Conservation (phyloP, 2,888 invertebrate species). For the Venustoraphidia nigricollis region DNA sequence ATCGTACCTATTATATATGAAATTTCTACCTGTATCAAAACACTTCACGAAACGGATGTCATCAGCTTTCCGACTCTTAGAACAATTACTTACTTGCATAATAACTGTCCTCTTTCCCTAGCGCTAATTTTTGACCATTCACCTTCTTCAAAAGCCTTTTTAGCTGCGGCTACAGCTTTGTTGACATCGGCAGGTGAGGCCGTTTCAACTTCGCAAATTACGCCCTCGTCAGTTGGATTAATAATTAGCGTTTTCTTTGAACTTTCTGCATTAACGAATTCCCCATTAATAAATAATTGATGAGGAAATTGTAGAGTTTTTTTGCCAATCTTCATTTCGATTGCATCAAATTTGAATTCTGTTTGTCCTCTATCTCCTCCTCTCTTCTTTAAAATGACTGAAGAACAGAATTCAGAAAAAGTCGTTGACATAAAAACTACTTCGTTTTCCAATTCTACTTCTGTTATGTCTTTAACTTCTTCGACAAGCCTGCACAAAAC, state of each 20-base stretch:
- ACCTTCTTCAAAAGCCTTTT: conserved; percentile 72
- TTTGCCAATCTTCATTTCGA: conserved; percentile 67
- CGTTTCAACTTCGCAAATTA: conserved; percentile 54
- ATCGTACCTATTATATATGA: too few species aligned
- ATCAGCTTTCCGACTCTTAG: too few species aligned
- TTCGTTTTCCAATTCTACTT: conserved; percentile 68
- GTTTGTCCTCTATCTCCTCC: conserved; percentile 27
- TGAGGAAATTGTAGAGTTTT: conserved; percentile 73
- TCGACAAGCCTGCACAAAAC: conserved; percentile 53
- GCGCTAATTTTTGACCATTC: conserved; percentile 93
- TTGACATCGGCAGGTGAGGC: conserved; percentile 72
- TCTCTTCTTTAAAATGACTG: conserved; percentile 50
- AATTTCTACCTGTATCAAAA: too few species aligned
- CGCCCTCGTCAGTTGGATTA: conserved; percentile 74
- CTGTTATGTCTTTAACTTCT: conserved; percentile 72
- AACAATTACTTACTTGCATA: conserved; percentile 49
- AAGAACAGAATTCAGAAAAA: conserved; percentile 63
- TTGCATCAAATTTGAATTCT: conserved; percentile 54
- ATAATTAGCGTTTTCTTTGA: conserved; percentile 48
- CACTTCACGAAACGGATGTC: too few species aligned
- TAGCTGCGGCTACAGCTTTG: conserved; percentile 73
- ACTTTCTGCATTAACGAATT: conserved; percentile 66
- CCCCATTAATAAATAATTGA: conserved; percentile 82
- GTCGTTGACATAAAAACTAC: conserved; percentile 87
- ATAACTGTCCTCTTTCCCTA: conserved; percentile 69